Conservation (phyloP, 2,113 vertebrate genomes). For the Passer montanus region DNA sequence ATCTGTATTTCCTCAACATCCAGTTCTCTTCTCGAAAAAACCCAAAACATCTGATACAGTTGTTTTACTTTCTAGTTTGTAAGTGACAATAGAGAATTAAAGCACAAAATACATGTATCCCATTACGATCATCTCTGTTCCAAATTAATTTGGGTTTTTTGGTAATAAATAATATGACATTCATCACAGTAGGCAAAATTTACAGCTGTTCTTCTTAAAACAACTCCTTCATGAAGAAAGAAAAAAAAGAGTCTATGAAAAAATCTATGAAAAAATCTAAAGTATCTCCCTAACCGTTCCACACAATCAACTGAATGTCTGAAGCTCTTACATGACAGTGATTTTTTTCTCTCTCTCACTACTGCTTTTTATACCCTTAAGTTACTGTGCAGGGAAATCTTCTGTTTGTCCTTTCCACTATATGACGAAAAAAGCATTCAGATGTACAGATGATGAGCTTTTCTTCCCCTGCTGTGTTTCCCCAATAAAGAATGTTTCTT, state of each 20-base stretch:
- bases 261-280: background rate
- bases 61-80: background rate
- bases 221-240: background rate
- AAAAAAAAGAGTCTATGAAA: background rate
- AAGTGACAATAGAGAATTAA: background rate
- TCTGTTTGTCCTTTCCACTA: background rate
- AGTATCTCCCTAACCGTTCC: background rate
- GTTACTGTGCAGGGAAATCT: background rate
- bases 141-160: background rate
- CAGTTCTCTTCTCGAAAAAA: background rate
- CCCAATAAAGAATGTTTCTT: background rate
- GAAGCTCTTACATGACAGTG: background rate
- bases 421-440: background rate
- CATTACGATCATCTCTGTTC: background rate
- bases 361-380: background rate
- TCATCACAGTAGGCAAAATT: background rate
- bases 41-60: background rate
- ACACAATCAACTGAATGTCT: background rate
- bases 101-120: background rate
- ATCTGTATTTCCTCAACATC: background rate
- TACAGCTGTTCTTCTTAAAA: background rate
- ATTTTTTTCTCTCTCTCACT: background rate
- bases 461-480: rapidly evolving
- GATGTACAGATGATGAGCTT: background rate
- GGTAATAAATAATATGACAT: background rate